Base-by-base conservation (phyloP, 2,113 vertebrate genomes). In the Myotis davidii region DNA sequence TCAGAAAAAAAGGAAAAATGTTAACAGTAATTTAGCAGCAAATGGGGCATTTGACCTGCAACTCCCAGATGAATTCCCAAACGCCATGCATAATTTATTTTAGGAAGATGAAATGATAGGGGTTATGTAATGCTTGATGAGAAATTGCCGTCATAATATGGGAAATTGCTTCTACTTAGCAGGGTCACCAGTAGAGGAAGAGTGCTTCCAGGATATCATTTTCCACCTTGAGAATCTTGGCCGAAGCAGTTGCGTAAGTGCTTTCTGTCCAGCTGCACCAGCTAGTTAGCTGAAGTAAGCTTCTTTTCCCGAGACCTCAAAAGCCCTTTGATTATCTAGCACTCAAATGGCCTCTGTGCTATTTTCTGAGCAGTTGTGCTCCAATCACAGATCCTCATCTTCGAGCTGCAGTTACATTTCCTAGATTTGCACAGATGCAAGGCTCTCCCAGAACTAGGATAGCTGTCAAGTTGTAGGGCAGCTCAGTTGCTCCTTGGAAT, bases 1-100 rank as follows among this genome's bases (percentile, higher is more conserved):
- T 81, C 82, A 85, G 65, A 88, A 90, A 93, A 29, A 95, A 12
- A 69, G 88, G 9, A 90, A 79, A 94, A 92, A 91, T 45, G 39
- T 56, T 91, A 67, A 85, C 59, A 85, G 89, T 50, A 93, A 59
- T 92, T 97, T 95, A 94, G 85, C 88, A 92, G 85, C 32, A 92
- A 96, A 97, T 85, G 54, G 50, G 61, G 74, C 93, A 70, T 97
- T 90, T 96, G 90, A 89, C 61, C 61, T 91, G 9, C 17, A 90
- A 37, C 37, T 85, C 9, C 0, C 73, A 94, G 74, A 27, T 69
- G 61, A 88, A 77, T 81, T 96, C 29, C 85, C n/a, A 79, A 85
- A 90, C 0, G 29, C 85, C 13, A 21, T 92, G 87, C 96, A 94
- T 95, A 97, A 96, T 97, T 95, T 97, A 93, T 97, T 97, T 87